Base-by-base conservation (phyloP, 2,113 vertebrate species). In the Phylloscopus whistleri region DNA sequence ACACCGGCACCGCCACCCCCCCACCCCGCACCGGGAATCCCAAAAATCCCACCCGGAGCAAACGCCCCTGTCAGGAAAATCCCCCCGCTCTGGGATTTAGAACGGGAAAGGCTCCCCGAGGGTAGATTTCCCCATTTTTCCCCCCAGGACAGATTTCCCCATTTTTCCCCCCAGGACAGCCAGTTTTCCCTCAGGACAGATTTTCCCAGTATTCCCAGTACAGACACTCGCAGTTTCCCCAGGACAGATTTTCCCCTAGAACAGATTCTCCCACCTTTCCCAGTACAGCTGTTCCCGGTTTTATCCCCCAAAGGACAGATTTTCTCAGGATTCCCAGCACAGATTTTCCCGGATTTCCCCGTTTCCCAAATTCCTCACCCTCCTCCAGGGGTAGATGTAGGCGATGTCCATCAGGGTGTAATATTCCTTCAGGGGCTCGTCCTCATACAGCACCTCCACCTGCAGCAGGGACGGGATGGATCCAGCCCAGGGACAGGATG, bases 371-470 rank as follows among this genome's bases (percentile, higher is more conserved):
- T 24, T 37, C 14, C 13, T 98, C 77, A 99, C 99, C 97, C 99
- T 97, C 98, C 99, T 98, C 98, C 99, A 99, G 82, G 99, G 98
- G 28, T 99, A 99, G 96, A 99, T 99, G 95, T 99, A 99, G 63
- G 99, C 98, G 2, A 99, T 99, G 75, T 99, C 99, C 99, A 99
- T 99, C 94, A 99, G 98, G 41, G 99, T 99, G 97, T 99, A 99
- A 93, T 99, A 99, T 63, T 99, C 99, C 98, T 99, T 99, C 91
- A 99, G 95, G 2, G 99, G 99, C 79, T 99, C 99, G 0, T 99
- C 99, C 83, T 99, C 99, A 0, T 99, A 99, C 60, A 99, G 96
- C 37, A 99, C 99, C 93, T 99, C 99, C 95, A 99, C 98, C 99
- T 99, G 97, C 17, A 1, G 30, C 14, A 0, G 46, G 76, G 49